A percentile compares a stretch with the other conserved stretches of the same genome.
These are phyloP conservation scores for Enteromius mattozi DNA, from an alignment of 2,797 vertebrate species.

Conservation along the genomic window DNA sequence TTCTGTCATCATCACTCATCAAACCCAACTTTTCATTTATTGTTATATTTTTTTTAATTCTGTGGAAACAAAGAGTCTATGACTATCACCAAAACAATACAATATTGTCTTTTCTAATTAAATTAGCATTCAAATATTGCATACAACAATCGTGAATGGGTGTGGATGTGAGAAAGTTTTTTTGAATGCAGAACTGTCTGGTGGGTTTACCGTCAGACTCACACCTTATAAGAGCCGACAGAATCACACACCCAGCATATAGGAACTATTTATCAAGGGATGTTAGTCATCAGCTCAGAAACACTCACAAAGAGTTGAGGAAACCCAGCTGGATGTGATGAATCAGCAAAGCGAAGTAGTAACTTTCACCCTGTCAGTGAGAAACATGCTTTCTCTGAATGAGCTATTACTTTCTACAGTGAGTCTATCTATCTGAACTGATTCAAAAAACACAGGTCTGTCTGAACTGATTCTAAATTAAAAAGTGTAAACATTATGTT, in stretches of 20 bases:
- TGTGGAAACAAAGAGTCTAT: not conserved
- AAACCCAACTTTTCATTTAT: not conserved
- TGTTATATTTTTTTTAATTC: not conserved
- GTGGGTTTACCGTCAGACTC: constrained; percentile 25
- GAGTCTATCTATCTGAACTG: not conserved
- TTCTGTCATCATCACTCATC: not conserved
- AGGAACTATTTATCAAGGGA: constrained; percentile 48
- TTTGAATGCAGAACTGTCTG: constrained; percentile 44
- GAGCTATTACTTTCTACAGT: not conserved
- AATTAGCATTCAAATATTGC: not conserved
- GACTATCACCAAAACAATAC: not conserved
- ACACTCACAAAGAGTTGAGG: constrained; percentile 37
- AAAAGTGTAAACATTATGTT: not conserved
- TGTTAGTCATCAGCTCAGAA: constrained; percentile 50
- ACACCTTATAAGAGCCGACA: constrained; percentile 55
- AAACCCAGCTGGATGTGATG: constrained; percentile 47
- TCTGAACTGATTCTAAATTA: not conserved
- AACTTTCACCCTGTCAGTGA: constrained; percentile 3
- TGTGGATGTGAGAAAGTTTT: constrained; percentile 46
- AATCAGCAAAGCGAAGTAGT: constrained; percentile 42
- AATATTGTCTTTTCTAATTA: not conserved
- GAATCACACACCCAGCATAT: constrained; percentile 47
- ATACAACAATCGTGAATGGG: not conserved
- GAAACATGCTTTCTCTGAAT: constrained; percentile 8
- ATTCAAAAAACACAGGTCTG: not conserved